Evolutionary conservation across 2,113 vertebrate genomes (phyloP), one percentile per base, ranked within the genome.

Genomic region (Agelaius tricolor): DNA sequence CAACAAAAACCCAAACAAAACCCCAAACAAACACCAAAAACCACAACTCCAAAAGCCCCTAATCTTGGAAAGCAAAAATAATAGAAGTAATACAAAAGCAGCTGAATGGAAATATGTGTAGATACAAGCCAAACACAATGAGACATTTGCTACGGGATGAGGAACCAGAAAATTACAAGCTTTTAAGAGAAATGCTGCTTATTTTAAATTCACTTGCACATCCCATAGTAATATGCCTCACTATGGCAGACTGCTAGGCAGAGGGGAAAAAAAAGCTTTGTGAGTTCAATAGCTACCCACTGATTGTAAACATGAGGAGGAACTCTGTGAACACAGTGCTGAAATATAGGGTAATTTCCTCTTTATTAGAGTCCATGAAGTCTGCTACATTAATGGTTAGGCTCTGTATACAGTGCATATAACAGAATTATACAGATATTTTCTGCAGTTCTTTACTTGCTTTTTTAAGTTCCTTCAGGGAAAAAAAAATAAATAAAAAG

Each of bases 111-210:
- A 96, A 96, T 96, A 95, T 95, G 75, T 94, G 79, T 94, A 97
- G 97, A 97, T 96, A 96, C 83, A 92, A 96, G 55, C 86, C 0
- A 15, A 97, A 86, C 66, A 90, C 83, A 96, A 89, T 91, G 81
- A 98, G 79, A 86, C 82, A 92, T 97, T 97, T 97, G 16, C 65
- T 84, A 93, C 74, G 18, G 22, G 18, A 63, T 9, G 47, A 91
- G 61, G 80, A 97, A 83, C 77, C 59, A 96, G 96, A 96, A 98
- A 98, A 98, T 97, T 96, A 89, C 55, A 93, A 93, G 37, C 91
- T 94, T 97, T 98, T 98, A 97, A 97, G 92, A 97, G 84, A 97
- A 98, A 96, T 93, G 58, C 54, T 69, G 82, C 87, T 96, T 97
- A 91, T 91, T 97, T 96, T 94, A 96, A 95, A 98, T 96, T 97